Percentiles rank a stretch among this genome's conserved stretches.
phyloP scores from a whole-genome alignment of 2,113 vertebrate genomes.

The Halichoeres trimaculatus region DNA sequence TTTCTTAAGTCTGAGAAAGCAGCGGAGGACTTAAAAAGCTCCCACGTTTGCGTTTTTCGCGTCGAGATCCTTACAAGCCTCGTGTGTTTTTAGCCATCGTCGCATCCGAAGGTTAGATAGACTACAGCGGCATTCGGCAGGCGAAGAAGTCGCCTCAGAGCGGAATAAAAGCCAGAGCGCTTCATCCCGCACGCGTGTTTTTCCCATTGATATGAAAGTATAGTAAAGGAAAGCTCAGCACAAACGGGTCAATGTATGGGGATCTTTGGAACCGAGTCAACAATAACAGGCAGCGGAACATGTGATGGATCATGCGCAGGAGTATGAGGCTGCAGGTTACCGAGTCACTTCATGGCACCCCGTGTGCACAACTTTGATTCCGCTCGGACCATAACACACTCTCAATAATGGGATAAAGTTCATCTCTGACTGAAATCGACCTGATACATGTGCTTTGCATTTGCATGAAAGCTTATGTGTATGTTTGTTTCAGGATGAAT shows the following conservation, averaged over 20 bases:
- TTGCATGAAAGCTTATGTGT: background rate
- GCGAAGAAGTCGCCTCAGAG: slow-evolving; percentile 42
- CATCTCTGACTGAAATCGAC: background rate
- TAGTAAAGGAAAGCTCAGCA: slow-evolving; percentile 47
- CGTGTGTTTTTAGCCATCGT: slow-evolving; percentile 48
- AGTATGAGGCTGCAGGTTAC: slow-evolving; percentile 60
- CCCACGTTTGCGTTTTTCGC: slow-evolving; percentile 55
- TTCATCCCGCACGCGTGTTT: slow-evolving; percentile 29
- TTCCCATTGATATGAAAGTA: slow-evolving; percentile 33
- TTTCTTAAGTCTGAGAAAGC: background rate
- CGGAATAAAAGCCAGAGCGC: slow-evolving; percentile 39
- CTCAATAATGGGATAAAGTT: slow-evolving; percentile 17
- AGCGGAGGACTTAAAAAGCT: slow-evolving; percentile 24
- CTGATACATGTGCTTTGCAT: background rate
- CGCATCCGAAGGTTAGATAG: slow-evolving; percentile 52
- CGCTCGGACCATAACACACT: slow-evolving; percentile 16
- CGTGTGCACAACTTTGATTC: slow-evolving; percentile 59
- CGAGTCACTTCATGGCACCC: slow-evolving; percentile 10
- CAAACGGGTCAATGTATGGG: slow-evolving; percentile 50
- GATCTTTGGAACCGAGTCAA: slow-evolving; percentile 61
- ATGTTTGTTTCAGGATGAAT: slow-evolving; percentile 21
- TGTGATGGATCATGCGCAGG: slow-evolving; percentile 73
- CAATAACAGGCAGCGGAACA: slow-evolving; percentile 62
- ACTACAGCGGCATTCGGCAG: slow-evolving; percentile 49
- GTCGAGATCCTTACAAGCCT: slow-evolving; percentile 57